Percentiles rank a stretch among this genome's conserved stretches.
phyloP scores from a whole-genome alignment of 2,797 vertebrate genomes.

The Hippocampus kuda region DNA sequence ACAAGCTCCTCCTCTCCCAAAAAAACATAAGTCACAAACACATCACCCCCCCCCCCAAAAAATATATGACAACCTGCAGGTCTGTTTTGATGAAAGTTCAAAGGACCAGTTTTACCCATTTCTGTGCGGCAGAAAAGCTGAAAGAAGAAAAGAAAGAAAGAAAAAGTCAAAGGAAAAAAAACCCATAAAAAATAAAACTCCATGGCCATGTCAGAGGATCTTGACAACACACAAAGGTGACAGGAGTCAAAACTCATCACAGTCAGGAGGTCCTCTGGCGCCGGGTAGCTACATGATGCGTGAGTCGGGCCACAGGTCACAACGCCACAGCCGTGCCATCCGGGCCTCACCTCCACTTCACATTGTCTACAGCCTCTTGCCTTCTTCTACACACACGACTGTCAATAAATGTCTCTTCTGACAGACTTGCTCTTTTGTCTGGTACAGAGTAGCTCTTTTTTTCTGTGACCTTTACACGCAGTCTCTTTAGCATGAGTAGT shows the following conservation, averaged over 20 bases:
- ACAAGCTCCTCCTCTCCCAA: conserved; percentile 3
- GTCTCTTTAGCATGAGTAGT: conserved; percentile 32
- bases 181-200: not conserved
- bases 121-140: conserved; percentile 40
- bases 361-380: conserved; percentile 55
- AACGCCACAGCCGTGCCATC: conserved; percentile 65
- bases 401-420: conserved; percentile 54
- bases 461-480: conserved; percentile 48
- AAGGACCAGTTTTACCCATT: not conserved
- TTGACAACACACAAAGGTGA: conserved; percentile 77
- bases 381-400: conserved; percentile 23
- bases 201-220: conserved; percentile 48
- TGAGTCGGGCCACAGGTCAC: conserved; percentile 76
- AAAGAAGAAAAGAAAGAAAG: not conserved
- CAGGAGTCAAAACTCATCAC: conserved; percentile 85
- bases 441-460: conserved; percentile 40
- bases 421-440: conserved; percentile 63
- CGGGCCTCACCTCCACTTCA: conserved; percentile 68
- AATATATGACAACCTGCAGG: conserved; percentile 1
- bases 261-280: conserved; percentile 69
- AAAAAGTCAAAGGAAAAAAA: not conserved
- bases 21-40: not conserved
- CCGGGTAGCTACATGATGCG: conserved; percentile 68
- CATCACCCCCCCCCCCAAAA: not conserved
- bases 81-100: conserved; percentile 9